These are phyloP conservation scores for Karalla daura DNA, from an alignment of 2,797 vertebrate genomes.

Conservation along the genomic window DNA sequence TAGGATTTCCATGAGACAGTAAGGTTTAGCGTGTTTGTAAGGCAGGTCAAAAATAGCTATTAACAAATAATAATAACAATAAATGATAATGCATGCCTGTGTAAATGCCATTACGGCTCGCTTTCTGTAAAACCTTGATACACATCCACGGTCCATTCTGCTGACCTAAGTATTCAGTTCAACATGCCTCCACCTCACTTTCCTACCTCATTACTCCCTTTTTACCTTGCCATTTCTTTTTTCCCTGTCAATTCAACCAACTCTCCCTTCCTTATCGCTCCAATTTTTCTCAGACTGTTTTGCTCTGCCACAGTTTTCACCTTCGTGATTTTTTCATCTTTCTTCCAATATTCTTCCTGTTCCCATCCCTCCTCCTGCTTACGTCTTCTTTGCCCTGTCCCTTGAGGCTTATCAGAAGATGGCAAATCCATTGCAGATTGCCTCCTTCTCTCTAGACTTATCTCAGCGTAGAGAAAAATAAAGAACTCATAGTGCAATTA, in stretches of 20 bases:
- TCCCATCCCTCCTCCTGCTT: constrained; percentile 29
- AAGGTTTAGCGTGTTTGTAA: constrained; percentile 26
- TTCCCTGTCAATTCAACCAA: constrained; percentile 44
- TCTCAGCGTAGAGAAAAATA: constrained; percentile 76
- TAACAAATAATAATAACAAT: constrained; percentile 71
- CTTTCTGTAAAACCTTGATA: constrained; percentile 71
- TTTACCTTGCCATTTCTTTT: constrained; percentile 45
- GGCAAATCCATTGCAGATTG: constrained; percentile 75
- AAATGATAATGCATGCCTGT: constrained; percentile 67
- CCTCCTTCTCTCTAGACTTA: constrained; percentile 75
- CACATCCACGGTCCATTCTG: constrained; percentile 68
- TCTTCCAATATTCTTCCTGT: constrained; percentile 34
- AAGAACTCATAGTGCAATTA: constrained; percentile 75
- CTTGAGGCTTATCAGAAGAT: constrained; percentile 81
- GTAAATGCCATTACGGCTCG: constrained; percentile 78
- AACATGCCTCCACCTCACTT: constrained; percentile 37
- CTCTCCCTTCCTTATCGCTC: constrained; percentile 57
- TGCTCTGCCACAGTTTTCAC: constrained; percentile 42
- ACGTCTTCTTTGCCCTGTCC: constrained; percentile 20
- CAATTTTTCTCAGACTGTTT: constrained; percentile 45
- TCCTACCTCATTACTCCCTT: constrained; percentile 59
- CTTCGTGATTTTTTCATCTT: constrained; percentile 42
- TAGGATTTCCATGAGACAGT: neutral
- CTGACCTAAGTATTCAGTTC: constrained; percentile 68
- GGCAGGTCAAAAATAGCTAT: constrained; percentile 58